Evolutionary conservation across 2,113 vertebrate genomes (phyloP), one percentile per base, ranked within the genome.

Genomic region (Vanacampus margaritifer): DNA sequence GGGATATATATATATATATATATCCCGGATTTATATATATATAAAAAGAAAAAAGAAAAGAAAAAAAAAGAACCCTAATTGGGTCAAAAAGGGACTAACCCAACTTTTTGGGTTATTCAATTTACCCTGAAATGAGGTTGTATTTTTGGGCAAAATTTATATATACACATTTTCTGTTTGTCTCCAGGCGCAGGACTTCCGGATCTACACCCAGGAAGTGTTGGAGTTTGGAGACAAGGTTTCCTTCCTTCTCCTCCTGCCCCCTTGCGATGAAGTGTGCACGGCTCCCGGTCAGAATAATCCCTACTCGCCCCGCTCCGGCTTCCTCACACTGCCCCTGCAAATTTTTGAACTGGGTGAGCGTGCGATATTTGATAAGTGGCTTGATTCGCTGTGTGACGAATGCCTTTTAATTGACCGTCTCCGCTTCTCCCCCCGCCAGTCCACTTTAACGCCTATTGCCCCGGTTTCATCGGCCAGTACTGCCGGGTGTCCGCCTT

Each of bases 281-380:
- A 94, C 93, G 0, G 93, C 93, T 36, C 95, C 95, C 0, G 95
- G 95, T 45, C 95, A 96, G 90, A 95, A 94, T 71, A 93, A 92
- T 69, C 93, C 93, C 3, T 93, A 94, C 63, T 93, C 93, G 0
- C 95, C 93, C 28, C 87, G 80, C 45, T 94, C 93, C 0, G 94
- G 94, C 69, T 94, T 95, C 79, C 93, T 95, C 78, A 95, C 92
- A 0, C 88, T 97, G 51, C 95, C 95, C 0, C 91, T 97, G 74
- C 95, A 97, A 89, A 94, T 95, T 84, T 97, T 97, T 0, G 95
- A 97, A 83, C 89, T 96, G 54, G 94, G 95, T 96, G 70, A 89
- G 93, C 74, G 50, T 10, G 43, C 57, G 4, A 16, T 5, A 21
- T 48, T 19, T 12, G 19, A n/a, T 10, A 39, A 19, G n/a, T 14